Base-by-base conservation (phyloP, 2,888 invertebrate genomes). In the Lepidonotus clava region DNA sequence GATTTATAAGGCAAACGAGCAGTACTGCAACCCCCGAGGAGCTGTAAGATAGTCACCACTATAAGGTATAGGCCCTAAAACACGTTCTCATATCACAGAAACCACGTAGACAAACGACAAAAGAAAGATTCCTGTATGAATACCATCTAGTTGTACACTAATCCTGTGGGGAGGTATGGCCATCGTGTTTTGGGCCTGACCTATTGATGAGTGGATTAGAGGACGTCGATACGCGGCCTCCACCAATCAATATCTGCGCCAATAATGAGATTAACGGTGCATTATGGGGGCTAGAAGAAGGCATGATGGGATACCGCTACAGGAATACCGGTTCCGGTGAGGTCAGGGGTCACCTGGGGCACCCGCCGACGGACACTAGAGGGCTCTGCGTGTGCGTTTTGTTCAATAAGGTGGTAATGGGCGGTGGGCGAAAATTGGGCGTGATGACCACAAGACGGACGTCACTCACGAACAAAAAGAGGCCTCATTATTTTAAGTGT, bases 211-310 rank as follows among this genome's bases (percentile, higher is more conserved):
- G 11, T 32, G 80, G 80, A 80, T 80, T 80, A 46, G 28, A 18
- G 80, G 34, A 8, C 14, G 80, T 80, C 80, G 32, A 80, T 80
- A 41, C 21, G 24, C 80, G 32, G 28, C 41, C 51, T 80, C 14
- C 46, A 28, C 32, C 18, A 51, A 32, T 80, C 80, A 21, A 80
- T 80, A 80, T 24, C 6, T 28, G 28, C 51, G 18, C 5, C 80
- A 21, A 80, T 80, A 80, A 80, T 80, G 80, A 46, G 46, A 80
- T 80, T 80, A 80, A 80, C 38, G 71, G 71, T 80, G 80, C 80
- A 80, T 41, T 80, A 80, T 80, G 41, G 41, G 51, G 41, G 32
- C 80, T 1, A 51, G 46, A 32, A 80, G 46, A 34, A 51, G 80
- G 80, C 46, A 41, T 46, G 41, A 24, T 41, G 51, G 80, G 32